Conservation (phyloP, 1,140 invertebrate species). For the Chironomus striatipennis region DNA sequence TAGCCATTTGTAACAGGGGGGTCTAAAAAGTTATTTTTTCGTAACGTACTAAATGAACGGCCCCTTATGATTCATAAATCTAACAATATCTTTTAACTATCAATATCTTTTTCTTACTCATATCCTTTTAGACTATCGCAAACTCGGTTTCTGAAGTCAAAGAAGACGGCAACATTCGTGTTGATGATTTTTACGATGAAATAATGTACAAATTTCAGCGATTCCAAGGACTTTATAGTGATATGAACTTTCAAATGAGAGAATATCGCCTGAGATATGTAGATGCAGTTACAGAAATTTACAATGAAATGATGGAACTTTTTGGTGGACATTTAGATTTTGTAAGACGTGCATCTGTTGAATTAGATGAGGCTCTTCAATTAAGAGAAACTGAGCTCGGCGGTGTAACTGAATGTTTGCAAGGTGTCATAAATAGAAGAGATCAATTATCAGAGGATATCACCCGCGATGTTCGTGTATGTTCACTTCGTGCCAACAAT, state of each 20-base stretch:
- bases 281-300: background rate
- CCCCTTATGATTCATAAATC: too few relatives aligned
- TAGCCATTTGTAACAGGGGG: too few relatives aligned
- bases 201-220: background rate
- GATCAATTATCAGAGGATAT: background rate
- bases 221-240: background rate
- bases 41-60: too few relatives aligned
- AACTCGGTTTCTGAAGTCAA: background rate
- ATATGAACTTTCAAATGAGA: background rate
- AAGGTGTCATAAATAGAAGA: background rate
- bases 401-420: background rate
- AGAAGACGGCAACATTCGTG: background rate
- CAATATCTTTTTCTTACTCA: too few relatives aligned
- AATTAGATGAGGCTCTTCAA: background rate
- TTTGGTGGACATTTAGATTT: background rate
- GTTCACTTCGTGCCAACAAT: background rate
- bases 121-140: background rate
- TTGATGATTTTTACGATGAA: background rate
- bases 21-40: too few relatives aligned
- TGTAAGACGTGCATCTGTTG: background rate
- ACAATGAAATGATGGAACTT: background rate
- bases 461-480: background rate
- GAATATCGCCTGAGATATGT: background rate
- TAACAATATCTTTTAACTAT: too few relatives aligned
- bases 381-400: background rate